Evolutionary conservation across 2,113 vertebrate genomes (phyloP).

Genomic region (Coptodon rendalli): DNA sequence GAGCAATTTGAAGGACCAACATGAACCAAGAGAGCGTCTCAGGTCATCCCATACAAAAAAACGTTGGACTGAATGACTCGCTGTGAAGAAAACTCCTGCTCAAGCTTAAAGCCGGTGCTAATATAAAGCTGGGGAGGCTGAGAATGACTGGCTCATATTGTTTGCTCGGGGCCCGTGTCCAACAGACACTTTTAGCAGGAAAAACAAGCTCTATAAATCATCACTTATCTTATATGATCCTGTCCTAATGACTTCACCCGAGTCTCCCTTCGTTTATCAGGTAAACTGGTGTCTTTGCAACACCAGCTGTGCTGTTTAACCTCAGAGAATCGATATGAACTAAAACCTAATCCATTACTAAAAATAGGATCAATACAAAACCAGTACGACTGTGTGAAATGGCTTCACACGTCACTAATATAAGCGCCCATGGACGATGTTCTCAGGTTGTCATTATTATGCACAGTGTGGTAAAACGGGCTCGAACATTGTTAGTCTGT

Average conservation of each 20-base stretch:
- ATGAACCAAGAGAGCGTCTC: neutral
- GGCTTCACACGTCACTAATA: neutral
- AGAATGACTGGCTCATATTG: neutral
- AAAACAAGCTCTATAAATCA: neutral
- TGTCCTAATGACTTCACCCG: neutral
- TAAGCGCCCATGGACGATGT: neutral
- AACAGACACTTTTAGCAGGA: neutral
- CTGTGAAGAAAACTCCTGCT: neutral
- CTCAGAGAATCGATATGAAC: neutral
- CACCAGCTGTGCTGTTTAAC: neutral
- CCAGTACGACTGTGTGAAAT: rapidly evolving
- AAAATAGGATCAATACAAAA: neutral
- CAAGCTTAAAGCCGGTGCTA: neutral
- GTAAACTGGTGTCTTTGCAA: neutral
- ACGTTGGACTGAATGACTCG: neutral
- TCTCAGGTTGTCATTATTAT: neutral
- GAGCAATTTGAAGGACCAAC: neutral
- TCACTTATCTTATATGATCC: neutral
- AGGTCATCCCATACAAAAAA: neutral
- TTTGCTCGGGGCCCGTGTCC: neutral
- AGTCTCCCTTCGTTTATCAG: rapidly evolving
- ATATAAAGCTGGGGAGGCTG: neutral
- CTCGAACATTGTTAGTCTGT: neutral
- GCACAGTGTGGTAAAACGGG: neutral
- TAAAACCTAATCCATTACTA: neutral